Evolutionary conservation across 2,797 vertebrate species (phyloP), one percentile per base, ranked within the genome.

Genomic region (Acanthurus tractus): DNA sequence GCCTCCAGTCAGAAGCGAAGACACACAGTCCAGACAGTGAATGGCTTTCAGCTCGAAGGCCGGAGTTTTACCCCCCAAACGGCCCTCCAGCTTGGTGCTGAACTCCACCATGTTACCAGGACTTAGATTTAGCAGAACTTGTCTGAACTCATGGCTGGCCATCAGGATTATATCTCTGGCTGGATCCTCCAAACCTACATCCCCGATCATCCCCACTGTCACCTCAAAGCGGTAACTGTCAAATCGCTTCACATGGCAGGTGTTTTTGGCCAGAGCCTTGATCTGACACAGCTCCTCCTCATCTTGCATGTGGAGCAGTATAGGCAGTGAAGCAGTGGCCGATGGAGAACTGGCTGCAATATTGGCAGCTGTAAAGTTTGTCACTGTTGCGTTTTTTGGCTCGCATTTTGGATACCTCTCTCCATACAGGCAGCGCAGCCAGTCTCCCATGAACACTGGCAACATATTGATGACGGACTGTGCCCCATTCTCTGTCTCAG

Each of bases 31-130:
- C 89, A 99, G 93, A 88, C 98, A 99, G 88, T 96, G 92, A 86
- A 99, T 97, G 25, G 98, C 97, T 88, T 97, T 98, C 79, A 99
- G 89, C 93, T 99, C 98, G 45, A 99, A 98, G 44, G 96, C 95
- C 0, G 97, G 97, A 86, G 96, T 94, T 86, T 93, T 97, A 88
- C 94, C 94, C 76, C 98, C 98, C 23, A 99, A 94, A 23, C 95
- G 96, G n/a, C 98, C 98, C 68, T 98, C 97, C 6, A 99, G 94
- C 78, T 98, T 97, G 54, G 96, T 98, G 92, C 97, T 97, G 86
- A 99, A 99, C 92, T 99, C 97, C 69, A 99, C 95, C 82, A 96
- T 76, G 63, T 96, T 96, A 13, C 98, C 97, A 14, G 97, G 96
- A 66, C 94, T 93, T 80, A 99, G 91, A 89, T 94, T 94, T n/a